Percentiles rank a stretch among this genome's conserved stretches.
Conservation (phyloP, 2,113 vertebrate species). For the Candoia aspera region DNA sequence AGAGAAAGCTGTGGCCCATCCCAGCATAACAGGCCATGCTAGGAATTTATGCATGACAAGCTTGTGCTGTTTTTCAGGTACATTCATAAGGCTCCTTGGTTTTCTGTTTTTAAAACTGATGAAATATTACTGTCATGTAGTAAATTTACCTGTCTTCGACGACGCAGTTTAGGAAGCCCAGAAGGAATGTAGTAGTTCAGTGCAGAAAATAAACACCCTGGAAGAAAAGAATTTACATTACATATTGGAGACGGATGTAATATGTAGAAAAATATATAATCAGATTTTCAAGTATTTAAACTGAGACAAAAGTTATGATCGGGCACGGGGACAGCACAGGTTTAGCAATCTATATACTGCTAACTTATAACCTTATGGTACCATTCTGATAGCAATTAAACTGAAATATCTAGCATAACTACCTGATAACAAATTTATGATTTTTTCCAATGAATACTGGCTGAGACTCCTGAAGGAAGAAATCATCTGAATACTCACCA, state of each 20-base stretch:
- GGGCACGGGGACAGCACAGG: neutral
- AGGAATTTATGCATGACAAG: too few species aligned
- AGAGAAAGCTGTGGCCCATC: neutral
- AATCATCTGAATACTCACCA: neutral
- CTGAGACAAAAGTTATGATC: neutral
- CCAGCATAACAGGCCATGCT: neutral
- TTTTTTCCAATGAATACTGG: neutral
- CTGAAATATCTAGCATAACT: neutral
- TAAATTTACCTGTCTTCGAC: slow-evolving; percentile 76
- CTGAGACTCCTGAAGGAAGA: neutral
- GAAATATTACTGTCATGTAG: slow-evolving; percentile 45
- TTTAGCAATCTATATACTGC: neutral
- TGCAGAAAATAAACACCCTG: slow-evolving; percentile 70
- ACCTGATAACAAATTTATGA: neutral
- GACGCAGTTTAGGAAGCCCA: slow-evolving; percentile 64
- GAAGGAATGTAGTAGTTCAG: neutral
- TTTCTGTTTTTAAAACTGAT: slow-evolving; percentile 49
- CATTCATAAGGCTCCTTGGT: neutral
- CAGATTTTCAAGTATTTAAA: neutral
- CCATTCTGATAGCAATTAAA: neutral
- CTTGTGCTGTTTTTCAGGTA: neutral
- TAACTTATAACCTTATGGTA: neutral
- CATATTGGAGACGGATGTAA: neutral
- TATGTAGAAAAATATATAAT: neutral
- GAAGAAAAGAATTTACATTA: neutral